Evolutionary conservation across 2,113 vertebrate genomes (phyloP).

Genomic region (Oreochromis tanganicae): DNA sequence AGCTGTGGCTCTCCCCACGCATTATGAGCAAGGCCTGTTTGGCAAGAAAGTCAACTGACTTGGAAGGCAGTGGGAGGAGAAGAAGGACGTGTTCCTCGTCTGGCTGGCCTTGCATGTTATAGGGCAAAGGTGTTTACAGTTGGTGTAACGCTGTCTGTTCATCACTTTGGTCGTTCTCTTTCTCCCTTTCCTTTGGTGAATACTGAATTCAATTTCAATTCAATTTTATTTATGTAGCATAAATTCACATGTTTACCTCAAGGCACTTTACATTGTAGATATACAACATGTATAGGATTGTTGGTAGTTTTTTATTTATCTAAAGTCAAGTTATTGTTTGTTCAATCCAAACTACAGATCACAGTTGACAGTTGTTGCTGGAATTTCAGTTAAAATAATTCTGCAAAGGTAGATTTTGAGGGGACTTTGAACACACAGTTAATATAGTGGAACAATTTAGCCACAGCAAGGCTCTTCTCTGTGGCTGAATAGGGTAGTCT

Average conservation of each 20-base stretch:
- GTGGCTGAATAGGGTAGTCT: background rate
- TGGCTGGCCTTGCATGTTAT: background rate
- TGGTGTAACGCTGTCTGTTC: background rate
- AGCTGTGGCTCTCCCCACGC: conserved; percentile 34
- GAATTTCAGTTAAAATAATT: background rate
- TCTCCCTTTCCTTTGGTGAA: background rate
- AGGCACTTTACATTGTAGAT: background rate
- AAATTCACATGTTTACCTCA: background rate
- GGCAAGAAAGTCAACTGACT: conserved; percentile 24
- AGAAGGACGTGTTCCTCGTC: background rate
- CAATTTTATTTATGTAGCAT: background rate
- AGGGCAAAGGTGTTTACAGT: background rate
- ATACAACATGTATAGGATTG: background rate
- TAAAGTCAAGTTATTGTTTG: background rate
- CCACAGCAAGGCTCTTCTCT: background rate
- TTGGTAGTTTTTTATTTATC: background rate
- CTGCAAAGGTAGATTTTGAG: background rate
- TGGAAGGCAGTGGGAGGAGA: background rate
- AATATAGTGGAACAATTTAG: background rate
- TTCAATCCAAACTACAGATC: background rate
- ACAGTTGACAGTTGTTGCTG: background rate
- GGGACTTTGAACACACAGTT: background rate
- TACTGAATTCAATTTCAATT: background rate
- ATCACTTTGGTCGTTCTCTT: background rate
- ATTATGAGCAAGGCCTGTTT: conserved; percentile 38